Evolutionary conservation across 2,888 invertebrate species (phyloP).

Genomic region (Tinea pellionella): DNA sequence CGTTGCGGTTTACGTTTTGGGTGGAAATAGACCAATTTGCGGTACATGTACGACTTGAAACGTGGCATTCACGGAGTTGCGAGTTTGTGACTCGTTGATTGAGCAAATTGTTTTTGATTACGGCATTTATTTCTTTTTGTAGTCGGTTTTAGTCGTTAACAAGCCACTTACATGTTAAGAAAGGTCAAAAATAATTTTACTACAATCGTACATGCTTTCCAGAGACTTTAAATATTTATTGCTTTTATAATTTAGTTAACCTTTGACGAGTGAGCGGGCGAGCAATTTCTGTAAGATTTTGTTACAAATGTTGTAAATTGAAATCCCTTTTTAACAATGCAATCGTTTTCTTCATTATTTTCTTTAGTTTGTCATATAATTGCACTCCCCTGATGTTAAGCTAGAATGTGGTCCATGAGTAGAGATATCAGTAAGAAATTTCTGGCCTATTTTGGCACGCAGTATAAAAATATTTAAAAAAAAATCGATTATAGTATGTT

Average conservation of each 20-base stretch:
- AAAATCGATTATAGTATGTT: too few species aligned
- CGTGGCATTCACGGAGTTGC: conserved; percentile 47
- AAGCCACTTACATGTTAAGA: neutral
- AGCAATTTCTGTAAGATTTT: too few species aligned
- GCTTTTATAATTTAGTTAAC: neutral
- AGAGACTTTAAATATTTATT: neutral
- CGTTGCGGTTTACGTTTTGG: conserved; percentile 15
- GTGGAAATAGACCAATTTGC: conserved; percentile 38
- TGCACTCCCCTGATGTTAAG: too few species aligned
- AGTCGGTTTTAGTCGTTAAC: conserved; percentile 6
- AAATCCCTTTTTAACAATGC: neutral
- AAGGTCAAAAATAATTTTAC: conserved; percentile 6
- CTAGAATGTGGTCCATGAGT: too few species aligned
- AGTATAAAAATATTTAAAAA: too few species aligned
- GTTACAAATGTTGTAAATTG: too few species aligned
- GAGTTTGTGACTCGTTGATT: conserved; percentile 34
- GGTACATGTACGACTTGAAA: conserved; percentile 33
- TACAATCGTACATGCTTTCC: neutral
- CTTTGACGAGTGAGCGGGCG: too few species aligned
- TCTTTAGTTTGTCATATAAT: too few species aligned
- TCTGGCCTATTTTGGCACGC: too few species aligned
- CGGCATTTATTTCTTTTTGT: conserved; percentile 21
- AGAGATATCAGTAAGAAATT: too few species aligned
- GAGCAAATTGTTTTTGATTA: conserved; percentile 49
- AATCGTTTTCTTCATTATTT: too few species aligned